Evolutionary conservation across 2,797 vertebrate species (phyloP).

Genomic region (Rhabdomys pumilio): DNA sequence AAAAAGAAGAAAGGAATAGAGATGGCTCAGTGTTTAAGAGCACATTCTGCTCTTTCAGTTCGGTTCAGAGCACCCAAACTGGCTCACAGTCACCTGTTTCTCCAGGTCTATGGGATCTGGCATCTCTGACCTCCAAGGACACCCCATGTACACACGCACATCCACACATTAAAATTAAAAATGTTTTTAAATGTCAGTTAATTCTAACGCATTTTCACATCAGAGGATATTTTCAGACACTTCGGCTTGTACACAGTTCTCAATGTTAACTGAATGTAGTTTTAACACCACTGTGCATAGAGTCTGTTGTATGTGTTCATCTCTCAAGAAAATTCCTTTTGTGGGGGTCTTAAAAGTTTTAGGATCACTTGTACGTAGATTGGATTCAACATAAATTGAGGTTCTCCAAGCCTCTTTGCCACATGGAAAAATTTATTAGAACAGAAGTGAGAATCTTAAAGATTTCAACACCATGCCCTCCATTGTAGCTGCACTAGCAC

Average conservation of each 20-base stretch:
- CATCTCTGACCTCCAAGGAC: neutral
- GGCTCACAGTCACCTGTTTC: neutral
- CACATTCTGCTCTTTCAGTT: neutral
- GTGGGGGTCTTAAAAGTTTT: neutral
- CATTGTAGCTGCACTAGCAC: neutral
- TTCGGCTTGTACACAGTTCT: neutral
- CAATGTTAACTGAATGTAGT: neutral
- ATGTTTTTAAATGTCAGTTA: neutral
- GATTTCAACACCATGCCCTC: neutral
- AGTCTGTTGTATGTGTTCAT: neutral
- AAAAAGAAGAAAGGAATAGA: neutral
- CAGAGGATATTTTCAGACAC: neutral
- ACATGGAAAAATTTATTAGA: neutral
- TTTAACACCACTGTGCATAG: neutral
- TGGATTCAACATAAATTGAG: neutral
- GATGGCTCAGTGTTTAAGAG: neutral
- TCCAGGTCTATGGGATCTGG: neutral
- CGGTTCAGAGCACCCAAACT: neutral
- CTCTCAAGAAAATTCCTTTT: slow-evolving; percentile 5
- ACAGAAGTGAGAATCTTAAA: neutral
- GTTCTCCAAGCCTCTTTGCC: neutral
- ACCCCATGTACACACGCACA: neutral
- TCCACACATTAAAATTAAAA: neutral
- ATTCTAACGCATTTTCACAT: neutral
- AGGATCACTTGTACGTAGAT: neutral